Base-by-base conservation (phyloP, 2,888 invertebrate genomes). In the Galerucella calmariensis region DNA sequence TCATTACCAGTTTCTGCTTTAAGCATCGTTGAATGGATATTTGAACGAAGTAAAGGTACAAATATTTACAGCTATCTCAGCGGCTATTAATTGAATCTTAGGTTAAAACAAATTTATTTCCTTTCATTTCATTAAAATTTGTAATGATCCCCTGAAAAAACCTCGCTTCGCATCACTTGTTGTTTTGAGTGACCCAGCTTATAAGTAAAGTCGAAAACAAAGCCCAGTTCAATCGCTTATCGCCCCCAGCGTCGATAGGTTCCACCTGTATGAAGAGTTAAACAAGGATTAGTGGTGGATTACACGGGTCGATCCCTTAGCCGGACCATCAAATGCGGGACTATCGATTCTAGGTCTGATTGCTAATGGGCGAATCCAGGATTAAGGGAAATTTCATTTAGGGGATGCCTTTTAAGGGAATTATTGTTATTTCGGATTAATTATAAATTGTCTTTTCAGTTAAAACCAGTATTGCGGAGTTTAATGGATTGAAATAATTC, bases 381-480 rank as follows among this genome's bases (percentile, higher is more conserved):
- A 56, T 70, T 70, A 70, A 53, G 70, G 65, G 35, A 53, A 68
- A 70, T 70, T 65, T 65, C 69, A 61, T 61, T 69, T 69, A 69
- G 61, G 9, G 48, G 48, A 20, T 10, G 35, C 69, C 24, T 61
- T 59, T 61, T 65, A 65, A 46, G 46, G 16, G 41, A 46, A 20
- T 46, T 65, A 65, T 65, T 65, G 63, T 65, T 41, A 41, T 41
- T 62, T n/a, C 3, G 62, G 41, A 62, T 62, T 62, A 62, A 62
- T 16, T 41, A n/a, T 62, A n/a, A 62, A 62, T 14, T 14, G 41
- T 41, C 62, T n/a, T 62, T 62, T 48, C n/a, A 35, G 62, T 62
- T 62, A 62, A 62, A 62, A 8, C 35, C 35, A 62, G 62, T 41
- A 62, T 41, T 62, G 41, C 14, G 62, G 12, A 35, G 11, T 16